Base-by-base conservation (phyloP, 2,888 invertebrate species). In the Conops quadrifasciatus region DNA sequence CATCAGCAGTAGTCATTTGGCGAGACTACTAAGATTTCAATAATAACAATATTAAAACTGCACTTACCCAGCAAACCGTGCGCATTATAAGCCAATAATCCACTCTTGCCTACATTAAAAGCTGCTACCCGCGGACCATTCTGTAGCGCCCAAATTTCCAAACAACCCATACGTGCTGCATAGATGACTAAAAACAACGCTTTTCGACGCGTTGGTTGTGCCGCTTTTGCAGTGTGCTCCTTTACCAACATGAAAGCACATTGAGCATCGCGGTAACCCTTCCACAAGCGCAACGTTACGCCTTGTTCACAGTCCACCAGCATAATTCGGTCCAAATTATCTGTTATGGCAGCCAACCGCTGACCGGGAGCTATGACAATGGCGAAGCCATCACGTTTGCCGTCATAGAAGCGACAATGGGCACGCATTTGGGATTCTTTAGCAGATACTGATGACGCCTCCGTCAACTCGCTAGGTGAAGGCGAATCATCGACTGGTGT, bases 221-320 rank as follows among this genome's bases (percentile, higher is more conserved):
- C 76, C 0, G 79, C 82, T 30, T 83, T 82, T 5, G 83, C 74
- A 2, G 81, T 79, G 72, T 90, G 90, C 80, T 94, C 94, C 45
- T 89, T 88, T 0, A 94, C 93, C 86, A 95, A 93, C 56, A 98
- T 88, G 90, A 97, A 98, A 2, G 94, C 95, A 83, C 96, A 95
- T 83, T 98, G 94, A 0, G 98, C 97, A 83, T 98, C 96, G 66
- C 98, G 89, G 84, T 96, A 98, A 3, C 98, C 98, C 88, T 98
- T 98, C 90, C 97, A 96, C 81, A 97, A 91, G 67, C 95, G 89
- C 51, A 97, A 87, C 28, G 94, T 91, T 67, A 93, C 89, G 1
- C 96, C 95, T 76, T 90, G 90, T 63, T 89, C 89, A 16, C 94
- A 91, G 85, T 98, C 97, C 45, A 98, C 86, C 19, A 99, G 87